Evolutionary conservation across 2,888 invertebrate genomes (phyloP), one percentile per base, ranked within the genome.

Genomic region (Leptinotarsa tumamoca): DNA sequence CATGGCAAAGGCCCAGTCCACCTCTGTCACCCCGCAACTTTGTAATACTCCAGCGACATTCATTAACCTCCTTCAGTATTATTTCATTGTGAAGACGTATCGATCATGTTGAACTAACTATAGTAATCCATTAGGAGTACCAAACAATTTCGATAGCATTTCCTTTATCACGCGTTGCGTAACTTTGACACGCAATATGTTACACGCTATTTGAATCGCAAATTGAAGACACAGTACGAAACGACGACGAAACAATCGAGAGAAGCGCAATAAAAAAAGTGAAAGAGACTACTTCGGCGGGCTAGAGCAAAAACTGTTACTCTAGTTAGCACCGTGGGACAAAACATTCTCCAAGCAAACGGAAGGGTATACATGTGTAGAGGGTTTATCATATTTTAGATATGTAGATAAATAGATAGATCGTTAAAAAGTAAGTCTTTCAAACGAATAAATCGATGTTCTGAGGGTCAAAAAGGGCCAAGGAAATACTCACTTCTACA

Each of bases 61-160:
- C 82, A 83, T 83, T 84, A 83, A 81, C 83, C 83, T 82, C 79
- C 82, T 82, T 82, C 80, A 72, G 68, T 81, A 75, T 80, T 61
- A 71, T 69, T 66, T 68, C 80, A 81, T 80, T 81, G 78, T 81
- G 68, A 72, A 78, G 79, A 81, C 82, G 78, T 81, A 82, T 83
- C 81, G 75, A 75, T 81, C 79, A 80, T 81, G 75, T 75, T 75
- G 74, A 80, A 75, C 72, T 78, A 66, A 78, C 77, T 75, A 75
- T 75, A 66, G 69, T 78, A 75, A 74, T 78, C 77, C 77, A 78
- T 78, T 78, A 78, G 74, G 74, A 58, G 67, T 70, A 67, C 70
- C 73, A 54, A 63, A 71, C 72, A 77, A 77, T 77, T 72, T 72
- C 74, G 74, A 77, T 77, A 74, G 66, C 77, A 61, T 72, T 78